Percentiles rank a stretch among this genome's conserved stretches.
Conservation (phyloP, 2,888 invertebrate genomes). For the Nephrotoma flavescens region DNA sequence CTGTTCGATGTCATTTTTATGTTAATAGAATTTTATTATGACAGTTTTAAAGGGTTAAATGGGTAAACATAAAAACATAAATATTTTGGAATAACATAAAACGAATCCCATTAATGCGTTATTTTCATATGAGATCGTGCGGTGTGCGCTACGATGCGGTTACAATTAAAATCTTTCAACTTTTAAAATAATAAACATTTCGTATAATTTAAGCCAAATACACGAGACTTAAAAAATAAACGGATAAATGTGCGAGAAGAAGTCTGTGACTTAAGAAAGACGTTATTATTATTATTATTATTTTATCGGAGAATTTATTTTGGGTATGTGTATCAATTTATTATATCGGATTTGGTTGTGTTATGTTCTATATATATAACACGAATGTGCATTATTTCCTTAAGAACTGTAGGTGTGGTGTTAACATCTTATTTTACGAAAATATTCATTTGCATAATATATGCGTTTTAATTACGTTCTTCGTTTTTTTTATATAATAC, state of each 20-base stretch:
- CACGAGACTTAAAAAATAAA: not conserved
- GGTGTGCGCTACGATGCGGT: not conserved
- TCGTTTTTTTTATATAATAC: not conserved
- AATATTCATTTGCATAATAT: not conserved
- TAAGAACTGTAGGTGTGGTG: not conserved
- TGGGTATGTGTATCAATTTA: not conserved
- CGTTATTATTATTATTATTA: not conserved
- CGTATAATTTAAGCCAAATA: not conserved
- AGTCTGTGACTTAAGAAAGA: not conserved
- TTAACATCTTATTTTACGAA: not conserved
- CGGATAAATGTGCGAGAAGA: not conserved
- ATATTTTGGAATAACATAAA: not conserved
- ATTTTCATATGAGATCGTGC: not conserved
- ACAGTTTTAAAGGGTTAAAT: not conserved
- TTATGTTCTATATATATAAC: not conserved
- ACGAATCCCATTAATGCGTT: not conserved
- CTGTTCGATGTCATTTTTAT: not conserved
- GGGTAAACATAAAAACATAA: not conserved
- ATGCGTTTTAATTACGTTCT: not conserved
- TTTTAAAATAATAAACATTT: not conserved
- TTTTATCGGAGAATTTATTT: not conserved
- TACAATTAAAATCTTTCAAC: not conserved
- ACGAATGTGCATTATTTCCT: not conserved
- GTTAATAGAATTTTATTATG: not conserved
- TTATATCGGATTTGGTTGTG: not conserved